phyloP scores from a whole-genome alignment of 2,797 vertebrate species.

The Astyanax mexicanus region DNA sequence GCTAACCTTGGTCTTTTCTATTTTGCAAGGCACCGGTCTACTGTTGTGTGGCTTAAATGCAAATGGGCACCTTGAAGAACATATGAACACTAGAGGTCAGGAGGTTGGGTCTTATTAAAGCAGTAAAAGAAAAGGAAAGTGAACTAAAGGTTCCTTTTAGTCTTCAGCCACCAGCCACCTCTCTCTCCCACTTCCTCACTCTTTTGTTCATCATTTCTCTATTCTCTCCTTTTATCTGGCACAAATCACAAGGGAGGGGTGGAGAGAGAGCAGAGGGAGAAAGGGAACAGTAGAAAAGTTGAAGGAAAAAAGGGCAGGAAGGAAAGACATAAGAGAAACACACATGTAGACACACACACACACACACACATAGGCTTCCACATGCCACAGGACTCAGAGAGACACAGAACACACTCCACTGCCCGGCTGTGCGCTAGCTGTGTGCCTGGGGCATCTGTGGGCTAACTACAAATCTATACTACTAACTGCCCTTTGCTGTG shows the following conservation, averaged over 20 bases:
- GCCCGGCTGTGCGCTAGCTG: not conserved
- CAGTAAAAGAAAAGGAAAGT: not conserved
- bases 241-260: constrained; percentile 73
- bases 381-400: constrained; percentile 15
- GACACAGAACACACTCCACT: not conserved
- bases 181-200: constrained; percentile 7
- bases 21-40: too few relatives aligned
- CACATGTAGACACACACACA: not conserved
- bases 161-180: not conserved
- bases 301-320: constrained; percentile 67
- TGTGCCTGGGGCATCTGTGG: too few relatives aligned
- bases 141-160: not conserved
- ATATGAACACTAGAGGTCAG: not conserved
- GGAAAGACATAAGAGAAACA: constrained; percentile 62
- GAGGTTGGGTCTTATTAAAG: not conserved
- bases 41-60: not conserved
- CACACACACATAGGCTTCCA: not conserved
- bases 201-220: constrained; percentile 59
- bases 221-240: constrained; percentile 78
- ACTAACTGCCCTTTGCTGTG: too few relatives aligned
- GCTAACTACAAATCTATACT: too few relatives aligned
- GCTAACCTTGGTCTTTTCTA: too few relatives aligned
- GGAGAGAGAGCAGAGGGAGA: constrained; percentile 68
- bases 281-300: constrained; percentile 71
- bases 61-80: not conserved